Evolutionary conservation across 2,888 invertebrate species (phyloP).

Genomic region (Kuschelorhynchus macadamiae): DNA sequence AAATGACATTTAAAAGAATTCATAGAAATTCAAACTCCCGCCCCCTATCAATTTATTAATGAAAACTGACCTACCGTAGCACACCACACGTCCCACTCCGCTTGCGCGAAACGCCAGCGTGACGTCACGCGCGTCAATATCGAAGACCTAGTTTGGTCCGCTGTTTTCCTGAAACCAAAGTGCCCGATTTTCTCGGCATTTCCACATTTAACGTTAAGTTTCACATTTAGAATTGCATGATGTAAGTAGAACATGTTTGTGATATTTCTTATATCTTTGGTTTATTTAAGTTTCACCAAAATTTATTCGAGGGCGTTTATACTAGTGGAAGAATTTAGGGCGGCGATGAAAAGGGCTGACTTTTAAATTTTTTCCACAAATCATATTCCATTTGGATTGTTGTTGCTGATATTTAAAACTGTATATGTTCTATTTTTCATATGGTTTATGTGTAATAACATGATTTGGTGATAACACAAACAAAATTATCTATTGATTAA

Average conservation of each 20-base stretch:
- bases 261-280: too few relatives aligned
- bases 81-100: constrained; percentile 59
- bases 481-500: constrained; percentile 26
- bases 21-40: constrained; percentile 25
- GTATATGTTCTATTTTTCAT: neutral
- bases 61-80: constrained; percentile 63
- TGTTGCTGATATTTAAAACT: neutral
- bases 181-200: constrained; percentile 35
- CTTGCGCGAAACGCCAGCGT: constrained; percentile 64
- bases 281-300: too few relatives aligned
- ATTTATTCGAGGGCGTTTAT: neutral
- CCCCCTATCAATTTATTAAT: constrained; percentile 47
- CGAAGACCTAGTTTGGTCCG: constrained; percentile 39
- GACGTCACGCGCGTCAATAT: constrained; percentile 67
- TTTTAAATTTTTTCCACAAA: constrained; percentile 20
- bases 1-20: too few relatives aligned
- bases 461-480: constrained; percentile 1
- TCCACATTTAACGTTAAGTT: constrained; percentile 28
- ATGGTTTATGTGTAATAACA: too few relatives aligned
- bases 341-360: constrained; percentile 15
- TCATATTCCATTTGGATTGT: neutral
- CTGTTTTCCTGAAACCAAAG: constrained; percentile 42
- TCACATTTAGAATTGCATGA: constrained; percentile 31
- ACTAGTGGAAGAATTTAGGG: constrained; percentile 21
- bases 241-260: constrained; percentile 30